Evolutionary conservation across 35 echinoderm and acorn worm species (phyloP), one percentile per base, ranked within the genome.

Genomic region (Patiria miniata): DNA sequence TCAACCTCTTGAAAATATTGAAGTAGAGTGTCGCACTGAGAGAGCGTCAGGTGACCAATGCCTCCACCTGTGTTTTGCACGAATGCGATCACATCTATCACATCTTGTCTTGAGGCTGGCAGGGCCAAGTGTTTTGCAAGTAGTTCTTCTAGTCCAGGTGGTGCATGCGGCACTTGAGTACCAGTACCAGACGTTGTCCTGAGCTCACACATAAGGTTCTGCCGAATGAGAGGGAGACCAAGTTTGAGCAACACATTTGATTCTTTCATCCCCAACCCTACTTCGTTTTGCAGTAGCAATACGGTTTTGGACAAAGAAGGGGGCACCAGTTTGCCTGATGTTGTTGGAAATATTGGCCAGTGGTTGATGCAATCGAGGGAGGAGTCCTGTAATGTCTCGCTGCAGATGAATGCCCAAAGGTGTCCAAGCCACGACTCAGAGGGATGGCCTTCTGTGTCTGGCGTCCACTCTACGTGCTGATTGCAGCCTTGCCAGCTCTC

Each of bases 261-360:
- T 36, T 38, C 28, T 59, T 34, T 61, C 57, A 33, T 12, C n/a
- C 82, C 37, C 1, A 37, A 32, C 16, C 1, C 3, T 38, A 36
- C 0, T 8, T 84, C 82, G 38, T 15, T 32, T 36, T 84, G 28
- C 34, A 84, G 82, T 4, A n/a, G 59, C 54, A 84, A 10, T 2
- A 84, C 39, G 29, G 82, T 84, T 40, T 84, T 84, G 17, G 82
- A 58, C 38, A 84, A 9, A 21, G 34, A 21, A 60, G 82, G 55
- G 18, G 82, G 19, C 8, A 61, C 82, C 22, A 84, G 18, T 84
- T 84, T 84, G 9, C 36, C 29, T 2, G 52, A 57, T 17, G 82
- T 37, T 32, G 82, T 84, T 17, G 82, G 82, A 23, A 59, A 84
- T 84, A 84, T 12, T 57, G 82, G 29, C 82, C 82, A 84, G 8